Evolutionary conservation across 2,888 invertebrate genomes (phyloP), one percentile per base, ranked within the genome.

Genomic region (Chrysopilus asiliformis): DNA sequence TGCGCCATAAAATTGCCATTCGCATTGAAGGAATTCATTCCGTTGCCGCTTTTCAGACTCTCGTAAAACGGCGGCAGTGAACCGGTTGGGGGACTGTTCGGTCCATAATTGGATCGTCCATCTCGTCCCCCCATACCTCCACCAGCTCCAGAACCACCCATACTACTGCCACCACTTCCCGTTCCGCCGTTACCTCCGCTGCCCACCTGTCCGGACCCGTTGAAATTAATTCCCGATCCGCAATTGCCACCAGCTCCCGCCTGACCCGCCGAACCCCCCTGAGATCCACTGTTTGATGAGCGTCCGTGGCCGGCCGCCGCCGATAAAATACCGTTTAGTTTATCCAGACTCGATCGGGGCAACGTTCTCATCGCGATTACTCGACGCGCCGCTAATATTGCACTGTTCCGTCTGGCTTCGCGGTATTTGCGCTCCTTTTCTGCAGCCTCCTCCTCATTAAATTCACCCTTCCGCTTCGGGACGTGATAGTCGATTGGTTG

Each of bases 401-500:
- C 72, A 53, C 75, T 76, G 40, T 76, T 73, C 44, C 78, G 64
- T 46, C 79, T 68, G 49, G 78, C 76, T 54, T 79, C 79, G 45
- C 76, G 67, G 15, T 74, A 68, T 54, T 74, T 72, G 48, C 71
- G 76, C 64, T 72, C 82, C 42, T 72, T 53, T 38, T 62, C 61
- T 36, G 56, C 42, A 10, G 36, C 27, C 22, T 40, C 34, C 20
- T 47, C 49, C 47, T 51, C 47, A 50, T 56, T 59, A 36, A 51
- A 48, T 39, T 54, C 53, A 6, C 78, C 77, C 42, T 76, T 71
- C 51, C 82, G 74, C 58, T 84, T 85, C 16, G 86, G 86, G 46
- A 87, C 82, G 53, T 78, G 86, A 57, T 87, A 87, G 56, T 87
- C 86, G 42, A 87, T 87, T 1, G 87, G 87, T 50, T 86, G 86